Base-by-base conservation (phyloP, 2,888 invertebrate genomes). In the Taenaris catops region DNA sequence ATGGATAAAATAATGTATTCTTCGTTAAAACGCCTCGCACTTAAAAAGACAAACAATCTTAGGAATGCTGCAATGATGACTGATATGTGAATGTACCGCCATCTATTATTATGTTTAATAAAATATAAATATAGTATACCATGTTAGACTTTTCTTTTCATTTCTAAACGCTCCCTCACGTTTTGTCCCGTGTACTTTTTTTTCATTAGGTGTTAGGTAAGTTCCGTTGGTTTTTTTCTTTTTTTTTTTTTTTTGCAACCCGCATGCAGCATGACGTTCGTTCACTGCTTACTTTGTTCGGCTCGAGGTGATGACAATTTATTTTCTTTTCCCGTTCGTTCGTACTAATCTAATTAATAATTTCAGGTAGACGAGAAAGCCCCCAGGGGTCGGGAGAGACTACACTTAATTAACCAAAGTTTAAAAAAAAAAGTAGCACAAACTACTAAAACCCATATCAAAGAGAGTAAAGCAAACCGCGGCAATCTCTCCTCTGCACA, bases 261-360 rank as follows among this genome's bases (percentile, higher is more conserved):
- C 29, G 80, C 80, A 79, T 76, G 80, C 34, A 20, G 80, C 79
- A 78, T 73, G 79, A 38, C 21, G 5, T 49, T n/a, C n/a, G n/a
- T n/a, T 56, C 64, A 63, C 65, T 36, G 76, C 75, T 74, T 68
- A 48, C 58, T 57, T 63, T 54, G 19, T 57, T 59, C 53, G 58
- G 54, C n/a, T n/a, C n/a, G n/a, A n/a, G n/a, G 72, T 70, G 74
- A 47, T 59, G 63, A 54, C 45, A 39, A 45, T 44, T n/a, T 48
- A 48, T 56, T 60, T 63, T 64, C 64, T 59, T 63, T 68, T 70
- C 58, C 54, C 58, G 72, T 80, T 74, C 71, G 81, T 81, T 83
- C 78, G 70, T 81, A 86, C 86, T 86, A 87, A 87, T 86, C 67
- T 74, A 80, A 79, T 84, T 80, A 80, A 80, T 78, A 78, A 78